phyloP scores from a whole-genome alignment of 2,113 vertebrate species.

The Hiodon alosoides region DNA sequence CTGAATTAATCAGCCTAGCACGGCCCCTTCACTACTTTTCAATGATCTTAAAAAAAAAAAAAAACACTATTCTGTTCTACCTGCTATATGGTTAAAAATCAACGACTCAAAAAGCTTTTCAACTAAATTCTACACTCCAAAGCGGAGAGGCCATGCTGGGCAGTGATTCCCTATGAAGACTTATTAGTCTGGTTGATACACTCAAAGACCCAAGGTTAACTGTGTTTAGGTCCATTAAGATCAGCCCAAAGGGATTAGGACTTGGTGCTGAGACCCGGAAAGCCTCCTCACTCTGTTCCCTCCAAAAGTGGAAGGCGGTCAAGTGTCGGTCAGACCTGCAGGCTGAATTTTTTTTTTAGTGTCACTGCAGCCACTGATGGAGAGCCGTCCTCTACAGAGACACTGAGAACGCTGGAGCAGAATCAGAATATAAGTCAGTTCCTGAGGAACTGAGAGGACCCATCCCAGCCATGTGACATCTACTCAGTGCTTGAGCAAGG shows the following conservation, averaged over 20 bases:
- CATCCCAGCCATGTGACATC: background rate
- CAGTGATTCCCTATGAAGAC: background rate
- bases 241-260: background rate
- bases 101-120: too few species aligned
- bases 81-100: too few species aligned
- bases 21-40: too few species aligned
- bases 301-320: too few species aligned
- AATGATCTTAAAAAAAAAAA: too few species aligned
- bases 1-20: too few species aligned
- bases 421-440: background rate
- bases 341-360: background rate
- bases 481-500: background rate
- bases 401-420: background rate
- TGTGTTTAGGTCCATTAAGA: background rate
- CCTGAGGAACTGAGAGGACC: background rate
- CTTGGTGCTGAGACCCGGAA: background rate
- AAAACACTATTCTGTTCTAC: too few species aligned
- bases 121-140: too few species aligned
- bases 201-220: constrained; percentile 11
- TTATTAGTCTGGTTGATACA: background rate
- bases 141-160: too few species aligned
- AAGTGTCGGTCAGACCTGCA: background rate
- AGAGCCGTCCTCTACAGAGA: background rate
- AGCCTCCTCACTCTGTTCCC: background rate
- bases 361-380: background rate